phyloP scores from a whole-genome alignment of 2,113 vertebrate species.

The Mirza zaza region DNA sequence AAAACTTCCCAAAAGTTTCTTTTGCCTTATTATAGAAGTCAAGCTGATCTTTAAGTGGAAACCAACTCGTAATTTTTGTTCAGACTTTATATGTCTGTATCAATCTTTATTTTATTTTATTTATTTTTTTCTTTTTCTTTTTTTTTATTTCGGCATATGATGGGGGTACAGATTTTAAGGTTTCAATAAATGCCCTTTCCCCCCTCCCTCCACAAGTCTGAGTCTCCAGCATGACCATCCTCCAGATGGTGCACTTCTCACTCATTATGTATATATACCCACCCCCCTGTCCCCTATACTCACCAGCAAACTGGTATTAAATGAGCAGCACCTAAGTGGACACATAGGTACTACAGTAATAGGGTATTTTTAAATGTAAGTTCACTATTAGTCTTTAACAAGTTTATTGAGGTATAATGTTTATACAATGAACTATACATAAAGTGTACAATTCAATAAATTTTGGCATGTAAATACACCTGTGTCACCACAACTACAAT shows the following conservation, averaged over 20 bases:
- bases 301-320: too few relatives aligned
- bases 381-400: background rate
- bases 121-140: too few relatives aligned
- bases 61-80: background rate
- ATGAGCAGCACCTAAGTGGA: too few relatives aligned
- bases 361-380: conserved; percentile 39
- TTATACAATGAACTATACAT: background rate
- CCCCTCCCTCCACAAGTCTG: too few relatives aligned
- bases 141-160: too few relatives aligned
- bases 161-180: too few relatives aligned
- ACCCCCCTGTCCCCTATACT: too few relatives aligned
- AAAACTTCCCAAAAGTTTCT: conserved; percentile 19
- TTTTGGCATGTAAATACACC: background rate
- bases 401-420: background rate
- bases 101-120: conserved; percentile 37
- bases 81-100: background rate
- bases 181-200: too few relatives aligned
- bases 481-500: background rate
- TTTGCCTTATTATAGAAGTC: background rate
- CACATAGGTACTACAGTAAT: too few relatives aligned
- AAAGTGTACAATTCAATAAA: background rate
- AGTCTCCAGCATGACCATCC: too few relatives aligned
- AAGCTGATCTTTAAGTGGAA: background rate
- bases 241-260: too few relatives aligned
- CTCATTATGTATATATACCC: too few relatives aligned